Evolutionary conservation across 2,888 invertebrate genomes (phyloP).

Genomic region (Phorcus lineatus): DNA sequence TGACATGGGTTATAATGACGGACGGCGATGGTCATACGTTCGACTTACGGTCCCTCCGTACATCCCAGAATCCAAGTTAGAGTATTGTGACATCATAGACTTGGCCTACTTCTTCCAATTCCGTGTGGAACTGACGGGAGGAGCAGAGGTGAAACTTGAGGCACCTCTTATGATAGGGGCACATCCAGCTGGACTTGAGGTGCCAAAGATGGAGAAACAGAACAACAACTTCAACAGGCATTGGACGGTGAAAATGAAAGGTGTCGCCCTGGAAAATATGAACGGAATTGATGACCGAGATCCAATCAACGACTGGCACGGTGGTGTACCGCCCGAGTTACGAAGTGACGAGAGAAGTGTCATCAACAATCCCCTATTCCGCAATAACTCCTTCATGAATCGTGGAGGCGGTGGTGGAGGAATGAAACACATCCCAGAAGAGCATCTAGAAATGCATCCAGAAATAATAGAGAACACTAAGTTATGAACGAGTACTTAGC

Average conservation of each 20-base stretch:
- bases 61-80: conserved; percentile 72
- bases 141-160: conserved; percentile 62
- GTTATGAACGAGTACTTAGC: conserved; percentile 39
- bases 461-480: conserved; percentile 57
- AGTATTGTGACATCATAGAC: conserved; percentile 74
- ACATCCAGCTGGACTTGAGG: conserved; percentile 53
- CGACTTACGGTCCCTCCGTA: conserved; percentile 72
- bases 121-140: conserved; percentile 68
- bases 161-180: conserved; percentile 71
- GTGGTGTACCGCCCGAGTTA: conserved; percentile 55
- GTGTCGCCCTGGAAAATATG: conserved; percentile 13
- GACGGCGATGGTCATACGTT: conserved; percentile 71
- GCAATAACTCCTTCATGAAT: conserved; percentile 30
- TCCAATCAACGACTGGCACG: conserved; percentile 38
- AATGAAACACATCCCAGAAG: background rate
- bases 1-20: conserved; percentile 69
- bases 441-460: conserved; percentile 10
- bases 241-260: conserved; percentile 56
- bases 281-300: conserved; percentile 11
- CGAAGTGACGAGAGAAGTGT: conserved; percentile 49
- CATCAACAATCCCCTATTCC: conserved; percentile 58
- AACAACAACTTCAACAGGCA: conserved; percentile 51
- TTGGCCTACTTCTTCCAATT: conserved; percentile 71
- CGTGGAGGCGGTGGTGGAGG: conserved; percentile 30
- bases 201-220: conserved; percentile 42